Percentiles rank a stretch among this genome's conserved stretches.
phyloP scores from a whole-genome alignment of 2,888 invertebrate genomes.

The Limnephilus lunatus region DNA sequence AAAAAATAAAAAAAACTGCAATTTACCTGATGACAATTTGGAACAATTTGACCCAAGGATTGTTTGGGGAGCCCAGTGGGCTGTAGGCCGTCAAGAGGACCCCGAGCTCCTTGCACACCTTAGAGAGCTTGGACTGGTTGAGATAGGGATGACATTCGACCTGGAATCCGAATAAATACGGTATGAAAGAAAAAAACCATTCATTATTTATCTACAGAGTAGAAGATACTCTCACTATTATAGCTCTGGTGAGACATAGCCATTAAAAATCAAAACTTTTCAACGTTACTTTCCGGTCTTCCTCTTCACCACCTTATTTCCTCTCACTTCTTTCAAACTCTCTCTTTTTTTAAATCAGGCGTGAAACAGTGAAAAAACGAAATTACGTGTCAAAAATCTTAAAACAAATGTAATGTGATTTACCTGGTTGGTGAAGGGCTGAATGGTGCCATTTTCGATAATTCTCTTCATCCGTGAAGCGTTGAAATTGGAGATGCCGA shows the following conservation, averaged over 20 bases:
- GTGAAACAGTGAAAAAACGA: too few species aligned
- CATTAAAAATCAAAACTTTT: too few species aligned
- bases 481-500: slow-evolving; percentile 91
- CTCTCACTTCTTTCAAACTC: too few species aligned
- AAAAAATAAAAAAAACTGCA: too few species aligned
- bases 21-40: slow-evolving; percentile 82
- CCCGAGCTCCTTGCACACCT: slow-evolving; percentile 81
- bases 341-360: too few species aligned
- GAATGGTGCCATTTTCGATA: slow-evolving; percentile 78
- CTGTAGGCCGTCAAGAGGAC: slow-evolving; percentile 89
- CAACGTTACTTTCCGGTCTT: too few species aligned
- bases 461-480: slow-evolving; percentile 83
- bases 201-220: too few species aligned
- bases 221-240: too few species aligned
- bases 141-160: slow-evolving; percentile 90
- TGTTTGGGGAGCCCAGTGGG: slow-evolving; percentile 85
- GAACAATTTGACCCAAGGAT: slow-evolving; percentile 75
- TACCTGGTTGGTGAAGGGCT: slow-evolving; percentile 83
- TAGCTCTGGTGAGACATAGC: too few species aligned
- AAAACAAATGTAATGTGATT: background rate
- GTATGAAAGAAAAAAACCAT: too few species aligned
- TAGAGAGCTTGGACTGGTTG: slow-evolving; percentile 82
- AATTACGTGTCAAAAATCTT: too few species aligned
- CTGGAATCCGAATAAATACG: slow-evolving; percentile 70
- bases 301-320: too few species aligned